Percentiles rank a stretch among this genome's conserved stretches.
phyloP scores from a whole-genome alignment of 2,888 invertebrate genomes.

The Chalcis sispes region DNA sequence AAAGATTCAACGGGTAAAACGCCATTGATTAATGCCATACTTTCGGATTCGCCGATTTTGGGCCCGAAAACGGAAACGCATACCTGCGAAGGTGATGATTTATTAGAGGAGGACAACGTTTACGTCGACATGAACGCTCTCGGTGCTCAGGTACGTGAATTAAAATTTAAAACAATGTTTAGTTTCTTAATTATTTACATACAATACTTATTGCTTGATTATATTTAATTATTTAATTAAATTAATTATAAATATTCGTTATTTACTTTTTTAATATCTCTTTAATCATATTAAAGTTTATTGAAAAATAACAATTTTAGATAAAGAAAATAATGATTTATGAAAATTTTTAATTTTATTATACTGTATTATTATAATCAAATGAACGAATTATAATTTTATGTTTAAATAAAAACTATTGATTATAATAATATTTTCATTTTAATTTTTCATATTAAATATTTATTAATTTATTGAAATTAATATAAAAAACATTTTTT shows the following conservation, averaged over 20 bases:
- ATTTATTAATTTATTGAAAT: too few relatives aligned
- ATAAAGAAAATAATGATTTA: too few relatives aligned
- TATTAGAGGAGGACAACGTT: conserved; percentile 64
- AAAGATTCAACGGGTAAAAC: conserved; percentile 64
- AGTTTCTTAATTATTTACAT: not conserved
- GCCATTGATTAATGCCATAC: conserved; percentile 68
- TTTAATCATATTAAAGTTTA: too few relatives aligned
- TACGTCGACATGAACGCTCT: conserved; percentile 69
- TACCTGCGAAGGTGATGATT: conserved; percentile 39
- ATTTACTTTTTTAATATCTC: too few relatives aligned
- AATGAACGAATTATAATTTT: too few relatives aligned
- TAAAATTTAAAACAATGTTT: not conserved
- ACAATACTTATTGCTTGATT: not conserved
- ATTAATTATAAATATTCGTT: too few relatives aligned
- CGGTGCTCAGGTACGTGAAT: conserved; percentile 57
- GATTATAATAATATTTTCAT: too few relatives aligned
- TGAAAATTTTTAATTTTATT: too few relatives aligned
- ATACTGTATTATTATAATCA: too few relatives aligned
- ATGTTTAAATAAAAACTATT: too few relatives aligned
- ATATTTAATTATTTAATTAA: not conserved
- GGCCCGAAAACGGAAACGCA: conserved; percentile 61
- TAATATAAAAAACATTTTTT: too few relatives aligned
- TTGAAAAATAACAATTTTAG: too few relatives aligned
- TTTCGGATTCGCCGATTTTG: conserved; percentile 69
- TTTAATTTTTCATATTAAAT: conserved; percentile 4